phyloP scores from a whole-genome alignment of 2,113 vertebrate species.

The Leuciscus idus region DNA sequence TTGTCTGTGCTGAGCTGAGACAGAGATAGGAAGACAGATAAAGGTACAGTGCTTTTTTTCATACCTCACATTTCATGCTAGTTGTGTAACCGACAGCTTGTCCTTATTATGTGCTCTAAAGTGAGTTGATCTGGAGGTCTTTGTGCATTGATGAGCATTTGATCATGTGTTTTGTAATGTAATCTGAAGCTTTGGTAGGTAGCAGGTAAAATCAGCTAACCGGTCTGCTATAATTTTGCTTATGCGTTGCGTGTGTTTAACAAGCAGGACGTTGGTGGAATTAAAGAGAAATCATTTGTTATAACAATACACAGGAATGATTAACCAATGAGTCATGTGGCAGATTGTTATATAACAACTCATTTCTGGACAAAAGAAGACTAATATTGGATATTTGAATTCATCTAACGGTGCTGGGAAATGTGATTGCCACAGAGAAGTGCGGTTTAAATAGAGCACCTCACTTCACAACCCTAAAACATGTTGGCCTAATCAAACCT shows the following conservation, averaged over 20 bases:
- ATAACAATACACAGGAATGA: slow-evolving; percentile 5
- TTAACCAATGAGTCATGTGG: slow-evolving; percentile 10
- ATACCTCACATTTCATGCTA: slow-evolving; percentile 16
- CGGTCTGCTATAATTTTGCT: slow-evolving; percentile 9
- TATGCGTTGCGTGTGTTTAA: neutral
- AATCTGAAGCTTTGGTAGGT: slow-evolving; percentile 42
- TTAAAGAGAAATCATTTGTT: slow-evolving; percentile 11
- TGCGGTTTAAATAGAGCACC: neutral
- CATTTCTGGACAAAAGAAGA: neutral
- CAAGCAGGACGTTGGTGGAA: slow-evolving; percentile 7
- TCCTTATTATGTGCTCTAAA: slow-evolving; percentile 68
- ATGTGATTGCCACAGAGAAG: neutral
- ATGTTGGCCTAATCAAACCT: slow-evolving; percentile 49
- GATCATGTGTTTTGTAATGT: slow-evolving; percentile 29
- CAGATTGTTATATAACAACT: neutral
- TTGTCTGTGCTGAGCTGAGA: slow-evolving; percentile 73
- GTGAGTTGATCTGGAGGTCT: slow-evolving; percentile 55
- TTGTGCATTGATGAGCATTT: slow-evolving; percentile 39
- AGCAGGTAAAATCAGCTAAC: slow-evolving; percentile 15
- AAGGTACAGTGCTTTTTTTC: slow-evolving; percentile 31
- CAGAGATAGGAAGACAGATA: slow-evolving; percentile 10
- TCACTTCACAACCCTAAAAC: neutral
- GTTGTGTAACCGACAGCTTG: slow-evolving; percentile 60
- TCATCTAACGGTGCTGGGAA: neutral
- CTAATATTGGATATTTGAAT: neutral